phyloP scores from a whole-genome alignment of 2,888 invertebrate species.

The Spisula solida region DNA sequence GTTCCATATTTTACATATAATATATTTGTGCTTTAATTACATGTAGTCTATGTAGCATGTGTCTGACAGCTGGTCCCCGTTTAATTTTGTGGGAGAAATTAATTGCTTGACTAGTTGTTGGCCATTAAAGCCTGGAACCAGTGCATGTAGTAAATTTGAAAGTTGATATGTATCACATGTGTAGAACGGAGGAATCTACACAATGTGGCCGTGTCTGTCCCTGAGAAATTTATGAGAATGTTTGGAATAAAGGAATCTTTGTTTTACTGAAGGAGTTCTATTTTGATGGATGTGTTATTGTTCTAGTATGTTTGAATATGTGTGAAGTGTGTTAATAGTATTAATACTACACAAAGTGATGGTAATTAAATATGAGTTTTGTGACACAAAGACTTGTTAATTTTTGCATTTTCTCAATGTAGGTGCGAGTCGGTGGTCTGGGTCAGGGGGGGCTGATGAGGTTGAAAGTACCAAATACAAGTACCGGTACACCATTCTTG shows the following conservation, averaged over 20 bases:
- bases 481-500: no score
- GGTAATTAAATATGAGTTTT: not conserved
- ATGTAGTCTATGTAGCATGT: constrained; percentile 19
- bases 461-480: no score
- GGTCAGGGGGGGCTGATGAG: no score
- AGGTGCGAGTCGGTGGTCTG: no score
- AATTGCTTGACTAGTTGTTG: constrained; percentile 16
- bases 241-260: not conserved
- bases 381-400: not conserved
- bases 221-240: constrained; percentile 3
- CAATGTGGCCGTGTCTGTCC: not conserved
- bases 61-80: constrained; percentile 15
- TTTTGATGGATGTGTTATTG: not conserved
- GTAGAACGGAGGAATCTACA: not conserved
- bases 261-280: not conserved
- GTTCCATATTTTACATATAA: not conserved
- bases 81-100: constrained; percentile 17
- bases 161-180: constrained; percentile 26
- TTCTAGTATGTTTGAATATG: not conserved
- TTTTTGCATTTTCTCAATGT: no score
- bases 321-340: not conserved
- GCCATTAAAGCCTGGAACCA: not conserved
- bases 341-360: not conserved
- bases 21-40: constrained; percentile 4
- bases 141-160: constrained; percentile 18